These are phyloP conservation scores for Tursiops truncatus DNA, from an alignment of 2,113 vertebrate genomes.

Conservation along the genomic window DNA sequence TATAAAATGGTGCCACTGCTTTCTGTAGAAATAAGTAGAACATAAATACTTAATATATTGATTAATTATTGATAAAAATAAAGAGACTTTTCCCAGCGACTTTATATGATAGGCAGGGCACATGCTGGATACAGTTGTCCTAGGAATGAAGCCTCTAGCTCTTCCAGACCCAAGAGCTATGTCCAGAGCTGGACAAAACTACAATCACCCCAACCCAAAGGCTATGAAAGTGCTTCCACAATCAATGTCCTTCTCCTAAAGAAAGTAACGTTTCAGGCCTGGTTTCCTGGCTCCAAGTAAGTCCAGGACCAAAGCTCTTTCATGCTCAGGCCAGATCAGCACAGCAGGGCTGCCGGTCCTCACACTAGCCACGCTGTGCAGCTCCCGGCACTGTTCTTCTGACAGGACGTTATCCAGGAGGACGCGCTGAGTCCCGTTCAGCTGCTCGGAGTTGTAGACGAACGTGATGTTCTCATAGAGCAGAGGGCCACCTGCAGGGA, in stretches of 20 bases:
- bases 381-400: conserved; percentile 90
- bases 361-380: conserved; percentile 91
- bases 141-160: background rate
- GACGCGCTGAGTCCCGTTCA: conserved; percentile 95
- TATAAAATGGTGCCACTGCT: background rate
- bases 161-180: background rate
- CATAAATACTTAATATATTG: background rate
- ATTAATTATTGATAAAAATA: background rate
- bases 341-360: conserved; percentile 37
- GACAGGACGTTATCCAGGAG: conserved; percentile 94
- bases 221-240: background rate
- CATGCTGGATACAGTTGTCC: too few species aligned
- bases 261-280: background rate
- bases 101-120: background rate
- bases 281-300: background rate
- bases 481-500: conserved; percentile 89
- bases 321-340: background rate
- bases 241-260: background rate
- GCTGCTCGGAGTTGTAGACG: conserved; percentile 90
- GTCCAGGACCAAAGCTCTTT: background rate
- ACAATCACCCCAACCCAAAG: background rate
- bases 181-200: background rate
- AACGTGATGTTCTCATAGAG: conserved; percentile 89
- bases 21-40: background rate
- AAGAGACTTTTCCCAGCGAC: background rate